Base-by-base conservation (phyloP, 2,888 invertebrate genomes). In the Ichneumon xanthorius region DNA sequence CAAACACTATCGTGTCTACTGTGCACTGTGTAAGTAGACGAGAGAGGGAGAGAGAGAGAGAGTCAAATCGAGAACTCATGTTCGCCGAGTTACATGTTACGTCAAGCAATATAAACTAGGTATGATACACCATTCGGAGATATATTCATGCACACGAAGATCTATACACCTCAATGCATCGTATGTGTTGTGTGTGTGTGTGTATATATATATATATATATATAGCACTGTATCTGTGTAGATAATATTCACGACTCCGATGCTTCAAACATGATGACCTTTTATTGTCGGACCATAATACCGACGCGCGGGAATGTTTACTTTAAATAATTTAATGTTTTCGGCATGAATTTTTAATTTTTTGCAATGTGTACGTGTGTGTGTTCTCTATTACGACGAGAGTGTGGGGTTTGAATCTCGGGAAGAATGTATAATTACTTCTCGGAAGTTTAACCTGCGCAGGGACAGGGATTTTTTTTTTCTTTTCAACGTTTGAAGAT, bases 181-280 rank as follows among this genome's bases (percentile, higher is more conserved):
- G 7, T 33, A 33, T 33, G 33, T 6, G 33, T 4, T 53, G 14
- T 19, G 53, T 26, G 14, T 26, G 26, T 58, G 5, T 58, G n/a
- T 26, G 19, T 65, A 53, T 33, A 0, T 48, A 16, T 33, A 6
- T 6, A 6, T 33, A 5, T 33, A 33, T 33, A 7, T 7, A 6
- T 33, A 33, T 1, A 33, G 6, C 1, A 14, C 19, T 37, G 71
- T 75, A 30, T 40, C 22, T 67, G 26, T 16, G 16, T 40, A 40
- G 4, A 40, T 7, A 61, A 70, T 22, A 78, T 78, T 78, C 53
- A 63, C 79, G 61, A 48, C 9, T 70, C 37, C 70, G 79, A 79
- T 79, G 61, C 70, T 63, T 71, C 48, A 50, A 61, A 71, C 61
- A 71, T 63, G 33, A 58, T 26, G 67, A 61, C 61, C 48, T 26